Base-by-base conservation (phyloP, 1,140 invertebrate species). In the Heliconius nattereri region DNA sequence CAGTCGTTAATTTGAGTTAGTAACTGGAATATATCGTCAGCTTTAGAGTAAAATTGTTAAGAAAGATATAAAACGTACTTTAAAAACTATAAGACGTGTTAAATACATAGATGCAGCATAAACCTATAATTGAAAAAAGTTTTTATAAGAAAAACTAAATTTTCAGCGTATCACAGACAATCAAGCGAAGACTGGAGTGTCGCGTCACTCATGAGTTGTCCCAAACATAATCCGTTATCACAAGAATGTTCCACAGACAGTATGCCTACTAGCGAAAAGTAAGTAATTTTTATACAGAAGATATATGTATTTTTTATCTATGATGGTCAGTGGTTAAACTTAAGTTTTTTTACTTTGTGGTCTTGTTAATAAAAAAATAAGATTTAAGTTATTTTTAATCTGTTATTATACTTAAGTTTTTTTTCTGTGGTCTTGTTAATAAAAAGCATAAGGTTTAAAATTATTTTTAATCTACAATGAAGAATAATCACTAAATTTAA, bases 181-280 rank as follows among this genome's bases (percentile, higher is more conserved):
- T 82, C 93, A 78, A 92, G 92, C 86, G 90, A 95, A 89, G 94
- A 95, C 84, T 91, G 95, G 95, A 92, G 94, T 86, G 88, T 95
- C 81, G 93, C 94, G 76, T 93, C 92, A 1, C 84, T 94, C 0
- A 92, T 92, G 87, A 89, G 81, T 40, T 94, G 92, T 80, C 92
- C 92, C 6, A 93, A 93, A 83, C 92, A 94, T 85, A 94, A 94
- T 70, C 91, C 91, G 0, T 74, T 91, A 1, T 80, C 86, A 2
- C 83, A 86, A 40, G 91, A 92, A 0, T 75, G 88, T 0, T 85
- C 88, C 11, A 88, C 86, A 0, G 92, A 93, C 81, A 90, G 89
- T 0, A 87, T 93, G 85, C 87, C 91, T 0, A 77, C 87, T 2
- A 93, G 89, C 73, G 92, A 94, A 76, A 94, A 94, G 92, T 94